These are phyloP conservation scores for Hyla sarda DNA, from an alignment of 2,113 vertebrate species.

Conservation along the genomic window DNA sequence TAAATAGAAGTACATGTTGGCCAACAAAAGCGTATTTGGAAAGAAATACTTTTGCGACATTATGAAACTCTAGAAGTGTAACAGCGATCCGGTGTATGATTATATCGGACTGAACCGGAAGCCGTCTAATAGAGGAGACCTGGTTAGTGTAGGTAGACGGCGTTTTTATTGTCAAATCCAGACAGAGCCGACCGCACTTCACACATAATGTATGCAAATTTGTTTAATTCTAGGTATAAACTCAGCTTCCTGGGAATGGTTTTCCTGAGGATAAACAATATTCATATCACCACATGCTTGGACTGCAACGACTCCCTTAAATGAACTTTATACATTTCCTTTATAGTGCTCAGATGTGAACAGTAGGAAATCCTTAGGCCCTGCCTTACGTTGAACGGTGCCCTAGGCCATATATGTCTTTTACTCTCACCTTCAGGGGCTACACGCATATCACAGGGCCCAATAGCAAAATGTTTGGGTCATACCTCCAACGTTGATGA, in stretches of 20 bases:
- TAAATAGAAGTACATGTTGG: neutral
- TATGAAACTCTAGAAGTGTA: neutral
- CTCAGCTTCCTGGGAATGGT: neutral
- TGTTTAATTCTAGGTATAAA: constrained; percentile 13
- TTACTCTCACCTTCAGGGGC: neutral
- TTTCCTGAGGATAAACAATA: constrained; percentile 3
- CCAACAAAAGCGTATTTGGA: neutral
- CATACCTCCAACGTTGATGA: too few relatives aligned
- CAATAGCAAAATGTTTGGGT: neutral
- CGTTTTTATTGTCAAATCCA: neutral
- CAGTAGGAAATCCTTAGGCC: neutral
- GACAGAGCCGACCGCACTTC: neutral
- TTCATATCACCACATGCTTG: neutral
- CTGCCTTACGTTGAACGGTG: neutral
- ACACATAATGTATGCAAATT: constrained; percentile 20
- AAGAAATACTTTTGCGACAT: neutral
- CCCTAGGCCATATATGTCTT: neutral
- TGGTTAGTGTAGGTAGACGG: neutral
- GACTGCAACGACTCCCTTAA: neutral
- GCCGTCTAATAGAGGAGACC: neutral
- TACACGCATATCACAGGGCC: neutral
- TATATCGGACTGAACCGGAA: too few relatives aligned
- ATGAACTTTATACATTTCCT: neutral
- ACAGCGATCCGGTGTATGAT: neutral
- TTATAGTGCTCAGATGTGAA: neutral